A percentile compares a stretch with the other conserved stretches of the same genome.
phyloP scores from a whole-genome alignment of 2,888 invertebrate genomes.

The Leptura quadrifasciata region DNA sequence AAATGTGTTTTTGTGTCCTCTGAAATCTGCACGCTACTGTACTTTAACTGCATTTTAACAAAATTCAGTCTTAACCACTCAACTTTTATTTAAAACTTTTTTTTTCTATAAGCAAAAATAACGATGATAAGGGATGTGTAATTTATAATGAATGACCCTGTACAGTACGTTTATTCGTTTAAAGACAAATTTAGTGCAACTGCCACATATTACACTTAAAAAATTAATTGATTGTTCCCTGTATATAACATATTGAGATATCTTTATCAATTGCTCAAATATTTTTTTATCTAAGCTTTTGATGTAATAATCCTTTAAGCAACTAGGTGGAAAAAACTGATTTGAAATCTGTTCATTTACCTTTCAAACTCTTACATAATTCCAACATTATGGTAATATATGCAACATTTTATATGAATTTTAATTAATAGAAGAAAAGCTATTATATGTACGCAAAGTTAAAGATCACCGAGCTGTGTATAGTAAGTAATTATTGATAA shows the following conservation, averaged over 20 bases:
- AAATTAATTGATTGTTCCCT: too few species aligned
- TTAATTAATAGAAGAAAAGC: constrained; percentile 27
- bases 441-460: constrained; percentile 13
- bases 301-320: constrained; percentile 14
- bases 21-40: too few species aligned
- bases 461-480: constrained; percentile 2
- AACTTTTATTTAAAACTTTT: too few species aligned
- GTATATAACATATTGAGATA: background rate
- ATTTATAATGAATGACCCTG: too few species aligned
- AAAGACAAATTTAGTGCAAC: too few species aligned
- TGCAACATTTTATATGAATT: constrained; percentile 35
- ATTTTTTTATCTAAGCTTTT: background rate
- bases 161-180: too few species aligned
- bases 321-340: constrained; percentile 9
- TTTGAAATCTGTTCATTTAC: constrained; percentile 33
- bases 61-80: too few species aligned
- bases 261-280: background rate
- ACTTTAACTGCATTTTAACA: too few species aligned
- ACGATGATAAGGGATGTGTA: too few species aligned
- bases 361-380: constrained; percentile 24
- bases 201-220: too few species aligned
- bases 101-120: too few species aligned
- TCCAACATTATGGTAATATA: constrained; percentile 36
- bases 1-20: too few species aligned
- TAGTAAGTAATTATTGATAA: constrained; percentile 27